Evolutionary conservation across 2,888 invertebrate species (phyloP).

Genomic region (Heteromurus nitidus): DNA sequence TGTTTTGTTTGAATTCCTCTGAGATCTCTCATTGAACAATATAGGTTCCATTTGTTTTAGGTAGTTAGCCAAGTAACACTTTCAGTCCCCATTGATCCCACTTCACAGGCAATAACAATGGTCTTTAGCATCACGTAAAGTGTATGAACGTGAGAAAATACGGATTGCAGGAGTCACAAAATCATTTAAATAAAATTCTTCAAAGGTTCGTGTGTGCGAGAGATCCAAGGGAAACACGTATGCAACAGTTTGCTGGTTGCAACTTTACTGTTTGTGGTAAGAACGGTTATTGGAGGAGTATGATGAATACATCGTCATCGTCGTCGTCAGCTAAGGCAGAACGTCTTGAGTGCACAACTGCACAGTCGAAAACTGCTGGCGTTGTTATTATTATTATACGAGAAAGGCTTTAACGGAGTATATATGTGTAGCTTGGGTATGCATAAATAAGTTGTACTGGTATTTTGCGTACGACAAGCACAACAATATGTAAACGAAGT

Average conservation of each 20-base stretch:
- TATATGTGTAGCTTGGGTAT: background rate
- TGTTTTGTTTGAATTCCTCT: background rate
- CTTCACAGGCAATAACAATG: too few species aligned
- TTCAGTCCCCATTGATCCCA: too few species aligned
- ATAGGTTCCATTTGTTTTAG: too few species aligned
- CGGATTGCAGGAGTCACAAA: background rate
- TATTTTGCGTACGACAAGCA: too few species aligned
- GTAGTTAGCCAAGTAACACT: too few species aligned
- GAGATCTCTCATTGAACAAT: too few species aligned
- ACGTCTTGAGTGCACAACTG: background rate
- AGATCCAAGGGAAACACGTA: conserved; percentile 44
- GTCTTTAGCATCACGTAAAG: too few species aligned
- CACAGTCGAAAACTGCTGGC: background rate
- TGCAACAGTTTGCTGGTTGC: conserved; percentile 52
- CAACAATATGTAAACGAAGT: background rate
- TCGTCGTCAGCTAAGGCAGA: conserved; percentile 21
- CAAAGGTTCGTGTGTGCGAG: too few species aligned
- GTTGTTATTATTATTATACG: conserved; percentile 12
- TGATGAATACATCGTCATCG: conserved; percentile 29
- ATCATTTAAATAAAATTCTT: too few species aligned
- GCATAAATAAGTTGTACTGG: conserved; percentile 7
- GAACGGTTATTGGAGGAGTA: conserved; percentile 32
- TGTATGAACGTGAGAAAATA: background rate
- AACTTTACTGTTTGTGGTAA: conserved; percentile 41
- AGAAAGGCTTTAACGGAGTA: background rate